A percentile compares a stretch with the other conserved stretches of the same genome.
phyloP scores from a whole-genome alignment of 2,113 vertebrate species.

The Caracal caracal region DNA sequence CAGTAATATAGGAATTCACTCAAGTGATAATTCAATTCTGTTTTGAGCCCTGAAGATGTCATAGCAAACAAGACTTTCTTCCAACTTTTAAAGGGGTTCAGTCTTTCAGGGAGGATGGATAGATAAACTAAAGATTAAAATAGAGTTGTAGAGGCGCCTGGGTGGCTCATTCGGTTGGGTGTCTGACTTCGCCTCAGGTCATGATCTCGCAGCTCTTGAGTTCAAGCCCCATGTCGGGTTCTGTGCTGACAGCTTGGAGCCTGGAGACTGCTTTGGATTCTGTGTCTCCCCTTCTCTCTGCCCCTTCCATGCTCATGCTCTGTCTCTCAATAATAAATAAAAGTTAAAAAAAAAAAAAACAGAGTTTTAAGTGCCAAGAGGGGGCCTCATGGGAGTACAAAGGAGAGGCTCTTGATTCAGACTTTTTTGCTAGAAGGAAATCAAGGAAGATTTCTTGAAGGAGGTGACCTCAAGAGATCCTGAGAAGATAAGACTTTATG shows the following conservation, averaged over 20 bases:
- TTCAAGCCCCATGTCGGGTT: no score
- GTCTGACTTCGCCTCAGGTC: no score
- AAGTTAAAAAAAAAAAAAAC: no score
- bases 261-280: no score
- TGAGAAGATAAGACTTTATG: not conserved
- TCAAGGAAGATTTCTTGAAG: not conserved
- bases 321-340: no score
- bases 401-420: not conserved
- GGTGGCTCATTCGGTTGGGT: no score
- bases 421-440: not conserved
- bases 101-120: not conserved
- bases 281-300: no score
- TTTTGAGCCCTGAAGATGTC: not conserved
- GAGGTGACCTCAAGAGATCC: not conserved
- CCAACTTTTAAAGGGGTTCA: not conserved
- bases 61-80: not conserved
- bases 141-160: not conserved
- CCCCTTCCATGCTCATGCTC: no score
- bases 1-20: not conserved
- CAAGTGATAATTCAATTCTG: not conserved
- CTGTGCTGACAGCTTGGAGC: no score
- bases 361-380: not conserved
- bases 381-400: not conserved
- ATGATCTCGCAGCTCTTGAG: no score
- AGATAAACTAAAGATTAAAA: not conserved